Percentiles rank a stretch among this genome's conserved stretches.
phyloP scores from a whole-genome alignment of 2,113 vertebrate genomes.

The Pipa parva region DNA sequence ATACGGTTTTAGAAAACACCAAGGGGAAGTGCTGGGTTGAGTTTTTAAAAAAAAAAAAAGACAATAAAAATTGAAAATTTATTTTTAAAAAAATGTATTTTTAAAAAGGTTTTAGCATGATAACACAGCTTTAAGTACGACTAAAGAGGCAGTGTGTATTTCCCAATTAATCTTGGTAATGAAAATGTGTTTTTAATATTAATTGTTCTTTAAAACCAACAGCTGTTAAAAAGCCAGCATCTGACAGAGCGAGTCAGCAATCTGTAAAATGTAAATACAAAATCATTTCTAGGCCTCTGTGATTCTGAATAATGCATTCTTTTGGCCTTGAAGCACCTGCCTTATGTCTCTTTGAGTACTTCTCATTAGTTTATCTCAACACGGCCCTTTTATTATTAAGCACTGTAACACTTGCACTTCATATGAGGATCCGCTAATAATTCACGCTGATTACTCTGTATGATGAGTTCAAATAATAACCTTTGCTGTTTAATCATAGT shows the following conservation, averaged over 20 bases:
- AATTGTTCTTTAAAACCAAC: neutral
- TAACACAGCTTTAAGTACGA: too few species aligned
- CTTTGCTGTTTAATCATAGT: neutral
- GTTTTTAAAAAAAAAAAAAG: too few species aligned
- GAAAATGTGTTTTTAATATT: too few species aligned
- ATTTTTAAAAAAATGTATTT: too few species aligned
- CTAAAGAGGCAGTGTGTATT: too few species aligned
- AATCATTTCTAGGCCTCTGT: neutral
- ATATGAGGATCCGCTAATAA: neutral
- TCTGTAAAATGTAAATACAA: neutral
- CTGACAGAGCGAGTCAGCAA: neutral
- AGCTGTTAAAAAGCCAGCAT: neutral
- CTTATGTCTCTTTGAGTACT: neutral
- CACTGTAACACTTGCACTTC: constrained; percentile 3
- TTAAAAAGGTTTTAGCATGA: too few species aligned
- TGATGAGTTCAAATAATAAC: constrained; percentile 1
- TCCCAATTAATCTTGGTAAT: too few species aligned
- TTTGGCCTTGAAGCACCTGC: neutral
- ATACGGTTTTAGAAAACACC: too few species aligned
- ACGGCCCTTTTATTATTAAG: constrained; percentile 2
- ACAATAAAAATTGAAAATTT: too few species aligned
- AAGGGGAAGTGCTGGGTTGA: too few species aligned
- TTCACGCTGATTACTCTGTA: neutral
- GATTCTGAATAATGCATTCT: neutral
- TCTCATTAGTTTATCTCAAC: constrained; percentile 6